These are phyloP conservation scores for Thamnophis sirtalis DNA, from an alignment of 2,113 vertebrate genomes.

Conservation along the genomic window DNA sequence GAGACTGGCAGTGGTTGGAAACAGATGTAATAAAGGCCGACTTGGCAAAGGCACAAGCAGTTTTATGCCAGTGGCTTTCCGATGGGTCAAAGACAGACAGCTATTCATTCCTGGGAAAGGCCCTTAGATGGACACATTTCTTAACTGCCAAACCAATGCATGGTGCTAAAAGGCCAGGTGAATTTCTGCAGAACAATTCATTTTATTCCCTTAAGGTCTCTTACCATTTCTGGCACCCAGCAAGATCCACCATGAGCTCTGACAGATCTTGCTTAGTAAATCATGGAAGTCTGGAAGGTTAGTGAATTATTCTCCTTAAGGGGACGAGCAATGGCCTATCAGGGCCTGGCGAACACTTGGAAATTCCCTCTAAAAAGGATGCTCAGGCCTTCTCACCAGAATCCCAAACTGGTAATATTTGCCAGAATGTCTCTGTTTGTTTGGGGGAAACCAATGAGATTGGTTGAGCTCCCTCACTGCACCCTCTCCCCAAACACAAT, in stretches of 20 bases:
- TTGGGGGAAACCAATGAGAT: neutral
- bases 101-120: neutral
- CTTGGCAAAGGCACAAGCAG: neutral
- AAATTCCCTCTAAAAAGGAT: neutral
- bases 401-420: neutral
- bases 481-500: too few species aligned
- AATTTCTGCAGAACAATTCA: neutral
- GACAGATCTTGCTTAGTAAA: neutral
- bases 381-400: neutral
- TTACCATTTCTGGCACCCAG: neutral
- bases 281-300: neutral
- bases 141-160: neutral
- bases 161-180: neutral
- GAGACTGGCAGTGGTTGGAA: neutral
- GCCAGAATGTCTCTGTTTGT: neutral
- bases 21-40: neutral
- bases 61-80: neutral
- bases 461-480: too few species aligned
- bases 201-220: neutral
- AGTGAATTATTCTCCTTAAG: neutral
- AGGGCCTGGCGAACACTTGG: neutral
- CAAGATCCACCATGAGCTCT: neutral
- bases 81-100: neutral
- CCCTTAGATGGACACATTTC: neutral
- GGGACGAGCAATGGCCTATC: neutral